phyloP scores from a whole-genome alignment of 2,888 invertebrate species.

The Dinocampus coccinellae region DNA sequence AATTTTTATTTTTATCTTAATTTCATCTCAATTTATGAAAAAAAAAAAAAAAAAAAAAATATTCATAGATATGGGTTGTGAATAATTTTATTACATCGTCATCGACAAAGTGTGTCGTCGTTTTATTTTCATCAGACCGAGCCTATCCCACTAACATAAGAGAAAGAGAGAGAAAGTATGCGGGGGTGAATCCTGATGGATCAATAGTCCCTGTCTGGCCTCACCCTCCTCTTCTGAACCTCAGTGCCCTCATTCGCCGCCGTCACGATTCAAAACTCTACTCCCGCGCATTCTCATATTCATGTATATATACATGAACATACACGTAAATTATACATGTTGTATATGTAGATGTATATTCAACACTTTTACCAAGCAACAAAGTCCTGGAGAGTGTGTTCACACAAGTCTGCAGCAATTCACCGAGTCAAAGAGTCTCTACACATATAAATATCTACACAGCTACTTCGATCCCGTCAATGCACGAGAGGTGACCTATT shows the following conservation, averaged over 20 bases:
- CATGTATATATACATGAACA: neutral
- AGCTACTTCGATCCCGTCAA: constrained; percentile 16
- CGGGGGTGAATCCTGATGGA: constrained; percentile 63
- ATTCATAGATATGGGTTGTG: no score
- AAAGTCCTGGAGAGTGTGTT: constrained; percentile 21
- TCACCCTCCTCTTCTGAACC: constrained; percentile 63
- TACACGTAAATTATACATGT: no score
- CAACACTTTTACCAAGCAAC: constrained; percentile 2
- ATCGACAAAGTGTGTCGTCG: neutral
- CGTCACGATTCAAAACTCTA: constrained; percentile 54
- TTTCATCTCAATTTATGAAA: no score
- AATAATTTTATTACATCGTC: neutral
- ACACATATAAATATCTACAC: neutral
- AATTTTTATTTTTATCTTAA: no score
- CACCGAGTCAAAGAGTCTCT: neutral
- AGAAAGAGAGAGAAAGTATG: constrained; percentile 23
- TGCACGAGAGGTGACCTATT: constrained; percentile 20
- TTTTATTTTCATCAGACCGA: constrained; percentile 47
- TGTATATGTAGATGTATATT: neutral
- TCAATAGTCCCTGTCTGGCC: constrained; percentile 68
- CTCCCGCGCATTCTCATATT: constrained; percentile 7
- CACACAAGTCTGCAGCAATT: constrained; percentile 6
- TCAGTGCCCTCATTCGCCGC: constrained; percentile 64
- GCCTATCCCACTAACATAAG: constrained; percentile 64
- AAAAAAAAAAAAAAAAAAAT: no score